These are phyloP conservation scores for Diaperis boleti DNA, from an alignment of 2,888 invertebrate species.

Conservation along the genomic window DNA sequence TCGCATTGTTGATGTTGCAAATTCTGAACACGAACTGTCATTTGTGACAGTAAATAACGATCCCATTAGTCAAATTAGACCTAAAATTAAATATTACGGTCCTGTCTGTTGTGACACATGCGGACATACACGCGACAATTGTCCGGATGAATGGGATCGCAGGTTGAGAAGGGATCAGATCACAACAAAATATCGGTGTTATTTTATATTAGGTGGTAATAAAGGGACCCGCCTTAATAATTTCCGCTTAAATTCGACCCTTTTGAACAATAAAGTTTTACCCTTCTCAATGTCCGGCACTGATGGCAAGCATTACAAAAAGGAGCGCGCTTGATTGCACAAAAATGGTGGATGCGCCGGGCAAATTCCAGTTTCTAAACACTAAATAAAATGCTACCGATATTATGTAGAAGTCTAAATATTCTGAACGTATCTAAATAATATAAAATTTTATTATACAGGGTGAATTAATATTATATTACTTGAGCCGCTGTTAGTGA, in stretches of 20 bases:
- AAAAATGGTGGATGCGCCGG: constrained; percentile 17
- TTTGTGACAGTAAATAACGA: constrained; percentile 19
- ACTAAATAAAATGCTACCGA: too few species aligned
- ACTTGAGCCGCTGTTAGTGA: too few species aligned
- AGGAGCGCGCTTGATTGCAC: background rate
- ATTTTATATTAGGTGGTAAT: background rate
- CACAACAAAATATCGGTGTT: background rate
- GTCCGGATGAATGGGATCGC: too few species aligned
- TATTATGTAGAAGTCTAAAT: too few species aligned
- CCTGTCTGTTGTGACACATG: background rate
- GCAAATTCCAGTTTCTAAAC: background rate
- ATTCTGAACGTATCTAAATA: too few species aligned
- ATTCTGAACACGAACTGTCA: constrained; percentile 16
- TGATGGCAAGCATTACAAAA: background rate
- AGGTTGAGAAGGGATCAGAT: too few species aligned
- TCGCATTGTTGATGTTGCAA: background rate
- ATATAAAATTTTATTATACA: too few species aligned
- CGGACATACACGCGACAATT: too few species aligned
- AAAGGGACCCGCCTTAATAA: background rate
- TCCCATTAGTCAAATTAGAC: constrained; percentile 10
- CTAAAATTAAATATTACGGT: constrained; percentile 16
- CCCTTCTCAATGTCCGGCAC: background rate
- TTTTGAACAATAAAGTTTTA: constrained; percentile 1
- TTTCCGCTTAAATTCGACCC: background rate
- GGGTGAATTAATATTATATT: too few species aligned